Conservation (phyloP, 2,797 vertebrate species). For the Lacerta bilineata region DNA sequence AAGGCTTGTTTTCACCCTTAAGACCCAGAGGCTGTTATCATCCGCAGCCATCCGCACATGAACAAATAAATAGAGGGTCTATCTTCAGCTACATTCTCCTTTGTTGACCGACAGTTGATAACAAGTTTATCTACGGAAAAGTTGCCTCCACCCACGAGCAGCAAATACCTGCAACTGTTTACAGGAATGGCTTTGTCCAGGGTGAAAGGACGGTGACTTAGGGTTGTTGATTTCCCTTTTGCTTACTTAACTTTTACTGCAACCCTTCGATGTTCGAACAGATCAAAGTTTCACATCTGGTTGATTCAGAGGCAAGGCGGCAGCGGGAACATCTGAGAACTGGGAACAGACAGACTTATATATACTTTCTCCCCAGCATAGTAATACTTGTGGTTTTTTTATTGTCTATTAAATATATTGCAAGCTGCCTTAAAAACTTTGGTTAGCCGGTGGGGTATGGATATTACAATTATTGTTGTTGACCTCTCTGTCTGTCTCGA, state of each 20-base stretch:
- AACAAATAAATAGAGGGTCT: neutral
- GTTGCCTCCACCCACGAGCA: neutral
- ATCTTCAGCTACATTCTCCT: neutral
- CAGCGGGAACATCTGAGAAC: neutral
- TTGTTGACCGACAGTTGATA: neutral
- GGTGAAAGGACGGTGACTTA: neutral
- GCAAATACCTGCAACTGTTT: neutral
- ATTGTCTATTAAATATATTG: too few species aligned
- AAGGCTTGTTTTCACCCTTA: neutral
- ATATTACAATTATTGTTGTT: too few species aligned
- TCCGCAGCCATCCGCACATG: accelerated
- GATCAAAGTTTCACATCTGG: neutral
- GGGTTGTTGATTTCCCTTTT: neutral
- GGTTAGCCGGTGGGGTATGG: too few species aligned
- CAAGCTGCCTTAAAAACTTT: too few species aligned
- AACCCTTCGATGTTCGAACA: neutral
- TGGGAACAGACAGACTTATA: neutral
- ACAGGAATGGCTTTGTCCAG: neutral
- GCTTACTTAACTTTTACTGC: neutral
- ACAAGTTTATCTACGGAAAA: neutral
- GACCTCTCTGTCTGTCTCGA: too few species aligned
- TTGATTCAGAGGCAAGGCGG: neutral
- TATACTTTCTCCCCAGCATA: neutral
- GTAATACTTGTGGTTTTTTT: too few species aligned
- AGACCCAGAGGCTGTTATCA: neutral